Evolutionary conservation across 2,888 invertebrate genomes (phyloP).

Genomic region (Punctoribates punctum): DNA sequence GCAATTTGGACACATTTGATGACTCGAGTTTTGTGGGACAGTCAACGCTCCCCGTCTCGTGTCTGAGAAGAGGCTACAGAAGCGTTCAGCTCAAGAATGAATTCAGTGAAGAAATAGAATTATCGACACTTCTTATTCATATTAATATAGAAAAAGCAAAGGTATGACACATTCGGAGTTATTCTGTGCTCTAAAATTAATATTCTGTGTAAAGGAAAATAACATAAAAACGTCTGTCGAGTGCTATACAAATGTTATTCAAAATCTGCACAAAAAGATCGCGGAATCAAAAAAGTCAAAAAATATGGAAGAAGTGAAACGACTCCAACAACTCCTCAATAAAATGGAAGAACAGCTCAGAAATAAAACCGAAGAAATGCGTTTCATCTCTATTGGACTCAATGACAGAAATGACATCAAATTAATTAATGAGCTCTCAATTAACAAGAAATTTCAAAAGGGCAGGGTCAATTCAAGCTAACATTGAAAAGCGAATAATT

Average conservation of each 20-base stretch:
- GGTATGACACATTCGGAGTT: neutral
- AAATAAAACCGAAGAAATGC: constrained; percentile 3
- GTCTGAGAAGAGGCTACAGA: constrained; percentile 66
- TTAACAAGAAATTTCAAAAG: neutral
- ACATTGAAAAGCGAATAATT: neutral
- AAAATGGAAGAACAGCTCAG: constrained; percentile 13
- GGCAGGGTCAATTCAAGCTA: neutral
- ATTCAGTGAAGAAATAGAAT: constrained; percentile 84
- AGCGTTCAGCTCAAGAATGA: constrained; percentile 86
- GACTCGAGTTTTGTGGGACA: constrained; percentile 96
- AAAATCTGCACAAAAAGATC: constrained; percentile 50
- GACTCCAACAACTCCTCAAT: neutral
- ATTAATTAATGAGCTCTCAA: constrained; percentile 9
- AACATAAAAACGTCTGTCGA: constrained; percentile 53
- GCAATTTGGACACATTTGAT: constrained; percentile 96
- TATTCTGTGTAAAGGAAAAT: constrained; percentile 46
- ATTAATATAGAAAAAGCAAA: constrained; percentile 61
- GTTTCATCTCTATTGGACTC: neutral
- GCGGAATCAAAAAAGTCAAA: constrained; percentile 49
- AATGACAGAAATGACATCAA: constrained; percentile 14
- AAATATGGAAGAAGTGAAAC: neutral
- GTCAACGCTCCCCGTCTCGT: constrained; percentile 77
- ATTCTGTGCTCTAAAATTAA: neutral
- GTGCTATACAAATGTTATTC: constrained; percentile 52
- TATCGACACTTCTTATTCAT: constrained; percentile 82